Conservation (phyloP, 1,140 invertebrate species). For the Antheraea pernyi region DNA sequence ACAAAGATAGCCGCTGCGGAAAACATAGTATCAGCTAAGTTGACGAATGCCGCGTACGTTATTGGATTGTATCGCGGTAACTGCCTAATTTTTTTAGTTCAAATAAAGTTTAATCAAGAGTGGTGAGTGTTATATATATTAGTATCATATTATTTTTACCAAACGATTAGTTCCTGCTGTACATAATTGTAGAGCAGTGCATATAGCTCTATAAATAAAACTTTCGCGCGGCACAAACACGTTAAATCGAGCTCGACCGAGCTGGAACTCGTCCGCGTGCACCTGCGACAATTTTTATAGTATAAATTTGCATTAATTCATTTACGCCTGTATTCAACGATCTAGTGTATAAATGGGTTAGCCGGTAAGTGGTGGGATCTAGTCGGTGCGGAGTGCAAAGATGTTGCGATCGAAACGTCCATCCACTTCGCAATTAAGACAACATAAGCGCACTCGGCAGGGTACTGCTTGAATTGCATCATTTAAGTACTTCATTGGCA, state of each 20-base stretch:
- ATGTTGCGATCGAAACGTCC: neutral
- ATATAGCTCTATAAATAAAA: slow-evolving; percentile 68
- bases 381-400: slow-evolving; percentile 30
- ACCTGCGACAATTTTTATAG: slow-evolving; percentile 79
- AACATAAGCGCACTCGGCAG: neutral
- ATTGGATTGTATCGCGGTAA: no score
- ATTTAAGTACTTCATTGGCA: neutral
- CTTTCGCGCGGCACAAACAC: slow-evolving; percentile 63
- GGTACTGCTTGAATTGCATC: neutral
- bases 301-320: slow-evolving; percentile 79
- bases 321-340: slow-evolving; percentile 74
- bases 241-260: slow-evolving; percentile 70
- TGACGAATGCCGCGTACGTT: no score
- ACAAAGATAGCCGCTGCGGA: no score
- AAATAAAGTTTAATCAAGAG: neutral
- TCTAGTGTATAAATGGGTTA: slow-evolving; percentile 73
- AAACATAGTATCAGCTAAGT: no score
- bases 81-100: neutral
- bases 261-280: slow-evolving; percentile 69
- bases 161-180: slow-evolving; percentile 35
- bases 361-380: slow-evolving; percentile 70
- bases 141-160: slow-evolving; percentile 6
- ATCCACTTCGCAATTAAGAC: neutral
- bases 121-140: neutral
- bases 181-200: slow-evolving; percentile 32